Evolutionary conservation across 2,888 invertebrate species (phyloP).

Genomic region (Lissonota sp.): DNA sequence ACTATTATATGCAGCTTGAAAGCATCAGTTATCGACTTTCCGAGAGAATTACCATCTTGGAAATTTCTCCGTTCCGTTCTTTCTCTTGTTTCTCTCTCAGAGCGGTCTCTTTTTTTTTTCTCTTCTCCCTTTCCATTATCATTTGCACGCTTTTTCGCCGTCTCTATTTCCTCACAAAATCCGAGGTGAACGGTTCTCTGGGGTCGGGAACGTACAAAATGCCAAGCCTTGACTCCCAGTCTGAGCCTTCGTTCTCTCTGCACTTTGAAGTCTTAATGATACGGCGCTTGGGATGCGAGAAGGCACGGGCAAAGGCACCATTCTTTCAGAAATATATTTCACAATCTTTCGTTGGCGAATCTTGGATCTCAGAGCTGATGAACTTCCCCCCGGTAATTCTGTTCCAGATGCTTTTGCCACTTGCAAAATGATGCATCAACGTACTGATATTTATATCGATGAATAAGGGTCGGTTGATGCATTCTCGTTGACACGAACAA

Average conservation of each 20-base stretch:
- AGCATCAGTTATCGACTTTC: constrained; percentile 29
- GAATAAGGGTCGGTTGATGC: too few species aligned
- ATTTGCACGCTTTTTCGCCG: constrained; percentile 24
- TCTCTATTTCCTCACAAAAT: constrained; percentile 23
- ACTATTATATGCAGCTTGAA: neutral
- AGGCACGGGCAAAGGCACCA: neutral
- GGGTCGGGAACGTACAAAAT: constrained; percentile 21
- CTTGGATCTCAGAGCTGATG: neutral
- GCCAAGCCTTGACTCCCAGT: neutral
- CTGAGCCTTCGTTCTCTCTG: constrained; percentile 22
- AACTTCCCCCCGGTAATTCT: neutral
- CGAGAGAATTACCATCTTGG: constrained; percentile 28
- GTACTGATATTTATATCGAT: too few species aligned
- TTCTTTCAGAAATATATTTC: constrained; percentile 16
- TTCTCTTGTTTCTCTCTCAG: constrained; percentile 7
- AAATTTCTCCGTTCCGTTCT: constrained; percentile 22
- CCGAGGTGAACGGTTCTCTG: constrained; percentile 12
- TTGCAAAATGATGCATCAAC: too few species aligned
- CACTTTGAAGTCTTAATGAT: constrained; percentile 54
- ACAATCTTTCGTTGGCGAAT: constrained; percentile 17
- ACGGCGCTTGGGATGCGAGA: constrained; percentile 17
- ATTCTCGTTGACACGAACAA: constrained; percentile 38
- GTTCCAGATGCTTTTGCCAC: neutral
- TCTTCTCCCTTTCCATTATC: constrained; percentile 27
- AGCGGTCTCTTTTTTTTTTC: constrained; percentile 6